These are phyloP conservation scores for Pedetes capensis DNA, from an alignment of 2,113 vertebrate genomes.

Conservation along the genomic window DNA sequence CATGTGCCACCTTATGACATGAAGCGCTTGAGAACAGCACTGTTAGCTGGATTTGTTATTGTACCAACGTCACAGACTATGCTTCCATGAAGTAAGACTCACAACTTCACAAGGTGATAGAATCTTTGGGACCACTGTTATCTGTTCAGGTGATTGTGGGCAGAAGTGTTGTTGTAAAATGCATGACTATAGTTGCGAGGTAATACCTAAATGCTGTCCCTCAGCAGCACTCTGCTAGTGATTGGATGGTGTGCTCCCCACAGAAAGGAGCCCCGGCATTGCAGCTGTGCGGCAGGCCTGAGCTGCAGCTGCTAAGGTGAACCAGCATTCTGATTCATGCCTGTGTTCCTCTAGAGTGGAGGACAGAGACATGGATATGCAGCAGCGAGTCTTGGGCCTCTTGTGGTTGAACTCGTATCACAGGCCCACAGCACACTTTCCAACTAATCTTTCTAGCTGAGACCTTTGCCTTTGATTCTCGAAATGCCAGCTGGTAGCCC, in stretches of 20 bases:
- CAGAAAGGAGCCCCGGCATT: neutral
- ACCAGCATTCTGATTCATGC: too few species aligned
- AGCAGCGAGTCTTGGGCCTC: neutral
- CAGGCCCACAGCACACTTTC: neutral
- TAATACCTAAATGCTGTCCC: fast-evolving
- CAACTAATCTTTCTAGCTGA: neutral
- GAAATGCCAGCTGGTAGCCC: neutral
- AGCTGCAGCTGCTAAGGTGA: neutral
- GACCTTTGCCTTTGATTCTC: neutral
- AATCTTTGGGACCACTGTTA: neutral
- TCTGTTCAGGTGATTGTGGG: neutral
- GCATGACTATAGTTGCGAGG: neutral
- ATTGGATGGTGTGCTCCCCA: neutral
- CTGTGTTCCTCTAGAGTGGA: neutral
- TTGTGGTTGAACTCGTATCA: neutral
- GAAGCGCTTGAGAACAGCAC: neutral
- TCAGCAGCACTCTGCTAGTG: too few species aligned
- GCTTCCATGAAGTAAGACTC: neutral
- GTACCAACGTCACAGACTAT: neutral
- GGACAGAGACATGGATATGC: neutral
- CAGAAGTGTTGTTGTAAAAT: neutral
- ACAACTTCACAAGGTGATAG: too few species aligned
- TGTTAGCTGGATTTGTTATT: neutral
- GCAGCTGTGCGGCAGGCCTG: fast-evolving
- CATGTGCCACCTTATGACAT: neutral